These are phyloP conservation scores for Catalaphyllia jardinei DNA, from an alignment of 64 coral and sea anemone species.

Conservation along the genomic window DNA sequence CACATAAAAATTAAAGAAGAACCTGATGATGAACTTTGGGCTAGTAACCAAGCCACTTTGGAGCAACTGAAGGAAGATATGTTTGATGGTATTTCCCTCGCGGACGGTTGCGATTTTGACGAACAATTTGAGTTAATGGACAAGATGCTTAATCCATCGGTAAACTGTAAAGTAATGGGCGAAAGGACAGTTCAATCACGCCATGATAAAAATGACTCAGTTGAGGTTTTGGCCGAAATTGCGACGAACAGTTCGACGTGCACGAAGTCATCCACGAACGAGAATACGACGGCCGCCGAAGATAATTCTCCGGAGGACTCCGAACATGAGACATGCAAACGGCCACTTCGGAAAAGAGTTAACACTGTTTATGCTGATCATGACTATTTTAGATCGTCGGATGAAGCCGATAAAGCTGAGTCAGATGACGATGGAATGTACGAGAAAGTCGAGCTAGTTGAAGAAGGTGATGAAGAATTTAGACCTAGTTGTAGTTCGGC, in stretches of 20 bases:
- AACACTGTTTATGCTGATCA: neutral
- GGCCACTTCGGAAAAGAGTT: neutral
- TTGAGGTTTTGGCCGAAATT: neutral
- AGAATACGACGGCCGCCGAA: neutral
- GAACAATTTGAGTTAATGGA: neutral
- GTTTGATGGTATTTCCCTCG: neutral
- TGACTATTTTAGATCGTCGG: neutral
- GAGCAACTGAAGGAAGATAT: neutral
- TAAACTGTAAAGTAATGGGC: neutral
- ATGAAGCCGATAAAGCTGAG: neutral
- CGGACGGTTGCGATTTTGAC: neutral
- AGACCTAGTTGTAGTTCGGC: neutral
- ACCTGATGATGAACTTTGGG: neutral
- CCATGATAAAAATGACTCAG: too few relatives aligned
- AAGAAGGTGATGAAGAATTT: constrained; percentile 19
- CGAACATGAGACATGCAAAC: neutral
- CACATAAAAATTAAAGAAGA: constrained; percentile 26
- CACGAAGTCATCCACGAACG: neutral
- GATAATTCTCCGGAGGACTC: neutral
- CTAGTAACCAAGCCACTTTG: neutral
- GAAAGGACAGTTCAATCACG: neutral
- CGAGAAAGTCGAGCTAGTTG: neutral
- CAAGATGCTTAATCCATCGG: neutral
- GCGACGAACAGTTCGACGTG: neutral
- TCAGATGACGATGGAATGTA: neutral